These are phyloP conservation scores for Nansenia antarctica DNA, from an alignment of 2,113 vertebrate genomes.

Conservation along the genomic window DNA sequence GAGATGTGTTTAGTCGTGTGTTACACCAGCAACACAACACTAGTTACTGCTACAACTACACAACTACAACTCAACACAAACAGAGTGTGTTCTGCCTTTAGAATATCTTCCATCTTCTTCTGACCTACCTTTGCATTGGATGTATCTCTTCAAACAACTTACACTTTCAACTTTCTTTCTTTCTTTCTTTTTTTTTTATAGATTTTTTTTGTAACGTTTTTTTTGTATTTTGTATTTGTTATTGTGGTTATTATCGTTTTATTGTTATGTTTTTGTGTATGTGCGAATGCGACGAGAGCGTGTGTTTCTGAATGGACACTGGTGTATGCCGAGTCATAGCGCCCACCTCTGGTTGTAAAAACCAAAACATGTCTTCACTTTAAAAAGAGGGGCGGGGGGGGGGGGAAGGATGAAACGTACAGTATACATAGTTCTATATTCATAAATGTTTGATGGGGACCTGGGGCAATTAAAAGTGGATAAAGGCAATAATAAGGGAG, in stretches of 20 bases:
- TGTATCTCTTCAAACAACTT: slow-evolving; percentile 43
- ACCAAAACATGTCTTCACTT: slow-evolving; percentile 52
- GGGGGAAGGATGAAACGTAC: slow-evolving; percentile 1
- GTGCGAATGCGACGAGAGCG: slow-evolving; percentile 46
- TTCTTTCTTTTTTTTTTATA: slow-evolving; percentile 34
- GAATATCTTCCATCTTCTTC: slow-evolving; percentile 28
- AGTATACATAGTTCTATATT: slow-evolving; percentile 35
- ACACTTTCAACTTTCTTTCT: slow-evolving; percentile 12
- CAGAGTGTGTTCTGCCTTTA: slow-evolving; percentile 35
- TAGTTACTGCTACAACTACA: slow-evolving; percentile 36
- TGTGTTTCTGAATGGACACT: slow-evolving; percentile 44
- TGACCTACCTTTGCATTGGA: slow-evolving; percentile 60
- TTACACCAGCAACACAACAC: slow-evolving; percentile 48
- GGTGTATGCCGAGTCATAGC: slow-evolving; percentile 47
- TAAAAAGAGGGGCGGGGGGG: too few species aligned
- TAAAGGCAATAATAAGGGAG: slow-evolving; percentile 54
- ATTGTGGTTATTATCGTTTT: slow-evolving; percentile 27
- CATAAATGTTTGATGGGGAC: slow-evolving; percentile 47
- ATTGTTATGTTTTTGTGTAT: slow-evolving; percentile 47
- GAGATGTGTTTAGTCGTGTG: not conserved
- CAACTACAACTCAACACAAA: slow-evolving; percentile 31
- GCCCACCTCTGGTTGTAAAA: slow-evolving; percentile 50
- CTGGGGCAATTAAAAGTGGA: slow-evolving; percentile 21
- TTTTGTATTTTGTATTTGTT: slow-evolving; percentile 43
- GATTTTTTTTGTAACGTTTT: slow-evolving; percentile 19